These are phyloP conservation scores for Hypomecis punctinalis DNA, from an alignment of 2,888 invertebrate genomes.

Conservation along the genomic window DNA sequence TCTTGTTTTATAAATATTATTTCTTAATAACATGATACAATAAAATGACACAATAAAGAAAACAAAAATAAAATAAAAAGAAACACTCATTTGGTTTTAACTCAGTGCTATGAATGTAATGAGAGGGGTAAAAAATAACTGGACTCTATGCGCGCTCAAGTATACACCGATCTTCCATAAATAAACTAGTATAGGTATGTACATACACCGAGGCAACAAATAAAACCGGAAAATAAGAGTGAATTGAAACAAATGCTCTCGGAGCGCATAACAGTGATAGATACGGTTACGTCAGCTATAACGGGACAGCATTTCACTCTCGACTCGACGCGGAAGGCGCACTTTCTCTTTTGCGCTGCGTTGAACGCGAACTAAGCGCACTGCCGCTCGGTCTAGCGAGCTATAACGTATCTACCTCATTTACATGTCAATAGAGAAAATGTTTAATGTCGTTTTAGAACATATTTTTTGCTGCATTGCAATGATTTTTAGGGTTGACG, in stretches of 20 bases:
- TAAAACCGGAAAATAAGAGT: slow-evolving; percentile 33
- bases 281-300: slow-evolving; percentile 76
- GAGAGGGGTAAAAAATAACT: no score
- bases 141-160: no score
- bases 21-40: no score
- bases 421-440: slow-evolving; percentile 21
- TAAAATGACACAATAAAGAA: no score
- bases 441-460: not conserved
- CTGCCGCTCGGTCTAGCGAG: slow-evolving; percentile 20
- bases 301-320: slow-evolving; percentile 84
- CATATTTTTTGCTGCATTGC: not conserved
- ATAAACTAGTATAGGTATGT: no score
- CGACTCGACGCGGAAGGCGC: slow-evolving; percentile 81
- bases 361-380: slow-evolving; percentile 49
- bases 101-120: no score
- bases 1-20: no score
- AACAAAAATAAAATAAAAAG: no score
- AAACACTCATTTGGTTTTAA: no score
- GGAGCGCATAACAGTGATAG: slow-evolving; percentile 61
- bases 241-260: slow-evolving; percentile 36
- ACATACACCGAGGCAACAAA: not conserved
- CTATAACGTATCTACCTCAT: slow-evolving; percentile 34
- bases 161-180: no score
- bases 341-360: slow-evolving; percentile 82
- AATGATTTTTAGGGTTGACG: no score